Base-by-base conservation (phyloP, 2,113 vertebrate species). In the Casuarius casuarius region DNA sequence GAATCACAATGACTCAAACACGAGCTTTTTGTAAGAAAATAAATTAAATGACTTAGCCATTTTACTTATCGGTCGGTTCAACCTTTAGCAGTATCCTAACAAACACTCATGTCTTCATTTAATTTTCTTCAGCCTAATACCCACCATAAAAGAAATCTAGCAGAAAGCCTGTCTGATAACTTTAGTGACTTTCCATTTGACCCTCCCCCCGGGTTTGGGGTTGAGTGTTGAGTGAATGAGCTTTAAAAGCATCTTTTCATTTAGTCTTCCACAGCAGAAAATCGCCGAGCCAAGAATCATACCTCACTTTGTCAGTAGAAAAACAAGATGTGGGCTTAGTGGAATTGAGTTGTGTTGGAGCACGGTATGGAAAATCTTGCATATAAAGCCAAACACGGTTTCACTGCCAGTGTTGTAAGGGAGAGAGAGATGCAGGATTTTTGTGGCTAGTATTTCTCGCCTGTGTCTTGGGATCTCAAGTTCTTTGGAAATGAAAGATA, bases 221-320 rank as follows among this genome's bases (percentile, higher is more conserved):
- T 56, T 71, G 93, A 95, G 95, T 67, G 94, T 83, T 77, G 97
- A 95, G 96, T 77, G 96, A 97, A 91, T 44, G 95, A 94, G 95
- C 84, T 87, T 63, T 92, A 84, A 97, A 97, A 96, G 92, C 97
- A 88, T 92, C 95, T 96, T 97, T 97, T 96, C 96, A 96, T 97
- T 95, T 90, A 71, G 84, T 70, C 92, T 84, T 95, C 83, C 87
- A n/a, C 84, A 18, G 87, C 71, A 82, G 92, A 58, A 92, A 44
- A 70, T 29, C 33, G 0, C 5, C 1, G 9, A 90, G 95, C 96
- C 95, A 97, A 96, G 95, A 94, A 51, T 85, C 94, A 92, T 90
- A 96, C 91, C 94, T 97, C 95, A 94, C 94, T 91, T 77, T 97
- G 97, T 85, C 95, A 95, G 97, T 79, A 91, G 97, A 7, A 95